A percentile compares a stretch with the other conserved stretches of the same genome.
Evolutionary conservation across 2,113 vertebrate genomes (phyloP).

Genomic region (Peromyscus californicus): DNA sequence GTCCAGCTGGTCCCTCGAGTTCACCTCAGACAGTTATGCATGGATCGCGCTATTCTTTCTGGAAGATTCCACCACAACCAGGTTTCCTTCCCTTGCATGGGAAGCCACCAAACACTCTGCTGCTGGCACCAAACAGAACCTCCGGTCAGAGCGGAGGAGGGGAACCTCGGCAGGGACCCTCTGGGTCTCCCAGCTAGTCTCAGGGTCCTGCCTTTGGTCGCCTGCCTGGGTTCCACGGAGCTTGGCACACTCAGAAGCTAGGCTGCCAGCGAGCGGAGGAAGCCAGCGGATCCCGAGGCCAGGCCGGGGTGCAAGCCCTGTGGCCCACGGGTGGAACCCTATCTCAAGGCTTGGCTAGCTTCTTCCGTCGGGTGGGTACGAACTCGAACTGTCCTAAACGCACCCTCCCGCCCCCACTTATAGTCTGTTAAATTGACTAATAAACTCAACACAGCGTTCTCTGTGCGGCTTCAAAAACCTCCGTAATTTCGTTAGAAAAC

Average conservation of each 20-base stretch:
- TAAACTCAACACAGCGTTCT: conserved; percentile 91
- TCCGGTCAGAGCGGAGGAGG: neutral
- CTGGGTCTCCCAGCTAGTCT: neutral
- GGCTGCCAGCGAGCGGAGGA: neutral
- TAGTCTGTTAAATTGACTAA: conserved; percentile 91
- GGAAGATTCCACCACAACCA: neutral
- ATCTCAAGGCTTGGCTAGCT: conserved; percentile 46
- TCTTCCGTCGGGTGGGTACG: conserved; percentile 74
- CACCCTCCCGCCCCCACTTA: conserved; percentile 83
- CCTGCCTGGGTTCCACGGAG: neutral
- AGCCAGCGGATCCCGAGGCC: neutral
- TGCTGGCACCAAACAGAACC: neutral
- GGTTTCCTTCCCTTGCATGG: neutral
- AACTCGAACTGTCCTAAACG: conserved; percentile 85
- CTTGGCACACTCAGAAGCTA: neutral
- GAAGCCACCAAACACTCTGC: neutral
- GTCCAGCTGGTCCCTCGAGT: neutral
- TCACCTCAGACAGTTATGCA: accelerated
- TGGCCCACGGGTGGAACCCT: neutral
- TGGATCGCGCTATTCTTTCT: neutral
- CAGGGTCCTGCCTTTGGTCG: neutral
- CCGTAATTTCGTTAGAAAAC: conserved; percentile 93
- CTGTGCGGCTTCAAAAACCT: conserved; percentile 92
- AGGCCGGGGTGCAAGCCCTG: neutral
- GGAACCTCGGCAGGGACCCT: too few relatives aligned